Evolutionary conservation across 2,797 vertebrate species (phyloP).

Genomic region (Morelia viridis): DNA sequence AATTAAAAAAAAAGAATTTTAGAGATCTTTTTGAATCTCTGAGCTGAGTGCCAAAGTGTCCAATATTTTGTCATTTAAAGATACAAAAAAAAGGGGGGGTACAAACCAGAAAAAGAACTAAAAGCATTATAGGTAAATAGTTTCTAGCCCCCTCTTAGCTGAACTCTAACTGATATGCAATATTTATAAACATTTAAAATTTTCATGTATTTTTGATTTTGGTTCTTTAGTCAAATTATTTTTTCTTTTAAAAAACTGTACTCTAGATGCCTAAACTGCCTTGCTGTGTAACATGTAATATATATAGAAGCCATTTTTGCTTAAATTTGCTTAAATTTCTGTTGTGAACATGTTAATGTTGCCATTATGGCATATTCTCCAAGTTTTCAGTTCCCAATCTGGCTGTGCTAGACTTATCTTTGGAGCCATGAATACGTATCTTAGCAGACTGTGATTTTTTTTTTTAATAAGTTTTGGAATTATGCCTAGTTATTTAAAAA

Average conservation of each 20-base stretch:
- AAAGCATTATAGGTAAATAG: background rate
- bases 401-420: background rate
- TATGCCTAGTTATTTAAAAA: too few relatives aligned
- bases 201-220: background rate
- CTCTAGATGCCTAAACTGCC: background rate
- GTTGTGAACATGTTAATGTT: background rate
- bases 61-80: background rate
- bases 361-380: background rate
- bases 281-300: background rate
- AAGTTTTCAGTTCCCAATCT: background rate
- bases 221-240: background rate
- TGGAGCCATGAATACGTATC: background rate
- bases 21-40: background rate
- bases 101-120: background rate
- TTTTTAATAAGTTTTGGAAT: too few relatives aligned
- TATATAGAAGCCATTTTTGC: background rate
- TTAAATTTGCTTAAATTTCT: background rate
- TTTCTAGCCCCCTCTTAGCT: background rate
- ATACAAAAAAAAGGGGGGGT: background rate
- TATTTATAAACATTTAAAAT: background rate
- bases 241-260: background rate
- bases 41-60: background rate
- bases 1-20: background rate
- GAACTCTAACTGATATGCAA: background rate
- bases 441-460: background rate